Evolutionary conservation across 2,888 invertebrate genomes (phyloP).

Genomic region (Drosophila demipolita): DNA sequence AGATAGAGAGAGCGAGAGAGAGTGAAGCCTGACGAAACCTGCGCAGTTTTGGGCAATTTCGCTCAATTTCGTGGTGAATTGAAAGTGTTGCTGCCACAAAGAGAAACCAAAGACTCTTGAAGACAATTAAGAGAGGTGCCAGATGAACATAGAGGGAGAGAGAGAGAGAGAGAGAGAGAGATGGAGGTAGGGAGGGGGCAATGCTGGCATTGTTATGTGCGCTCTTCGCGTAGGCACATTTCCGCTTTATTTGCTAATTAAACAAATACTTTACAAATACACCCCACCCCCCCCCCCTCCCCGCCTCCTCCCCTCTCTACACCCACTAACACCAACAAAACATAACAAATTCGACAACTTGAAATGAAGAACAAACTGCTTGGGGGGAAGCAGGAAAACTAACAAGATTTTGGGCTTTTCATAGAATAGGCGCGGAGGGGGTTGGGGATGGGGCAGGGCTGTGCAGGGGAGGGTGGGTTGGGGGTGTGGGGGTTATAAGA

Average conservation of each 20-base stretch:
- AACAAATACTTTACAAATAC: constrained; percentile 54
- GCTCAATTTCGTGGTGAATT: constrained; percentile 58
- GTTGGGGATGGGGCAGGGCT: not conserved
- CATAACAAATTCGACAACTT: constrained; percentile 24
- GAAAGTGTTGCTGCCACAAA: constrained; percentile 13
- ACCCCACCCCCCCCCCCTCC: too few species aligned
- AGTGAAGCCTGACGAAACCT: constrained; percentile 21
- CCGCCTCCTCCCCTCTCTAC: too few species aligned
- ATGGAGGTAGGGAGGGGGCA: not conserved
- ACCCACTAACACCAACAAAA: too few species aligned
- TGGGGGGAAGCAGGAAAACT: not conserved
- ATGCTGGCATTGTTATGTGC: constrained; percentile 4
- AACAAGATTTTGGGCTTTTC: not conserved
- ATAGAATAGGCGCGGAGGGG: not conserved
- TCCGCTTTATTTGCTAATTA: constrained; percentile 70
- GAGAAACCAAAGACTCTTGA: constrained; percentile 5
- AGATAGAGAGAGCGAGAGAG: not conserved
- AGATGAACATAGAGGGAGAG: not conserved
- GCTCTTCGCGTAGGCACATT: constrained; percentile 26
- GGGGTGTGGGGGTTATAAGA: not conserved
- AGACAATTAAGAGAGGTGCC: constrained; percentile 3
- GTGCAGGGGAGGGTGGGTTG: too few species aligned
- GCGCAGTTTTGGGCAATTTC: constrained; percentile 30
- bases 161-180: not conserved
- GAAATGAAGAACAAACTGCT: constrained; percentile 3